Conservation (phyloP, 2,113 vertebrate species). For the Zeus faber region DNA sequence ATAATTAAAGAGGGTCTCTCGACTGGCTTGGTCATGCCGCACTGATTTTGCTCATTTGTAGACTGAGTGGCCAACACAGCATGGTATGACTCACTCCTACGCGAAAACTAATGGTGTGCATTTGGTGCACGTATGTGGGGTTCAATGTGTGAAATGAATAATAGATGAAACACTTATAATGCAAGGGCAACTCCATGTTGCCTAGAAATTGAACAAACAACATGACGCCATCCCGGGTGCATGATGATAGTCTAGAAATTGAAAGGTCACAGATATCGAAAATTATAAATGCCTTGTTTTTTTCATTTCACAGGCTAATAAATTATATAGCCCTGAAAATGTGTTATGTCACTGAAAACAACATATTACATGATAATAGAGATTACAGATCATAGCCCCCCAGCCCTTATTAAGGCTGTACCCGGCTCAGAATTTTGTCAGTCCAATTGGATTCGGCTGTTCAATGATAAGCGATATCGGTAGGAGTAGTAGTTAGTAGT, state of each 20-base stretch:
- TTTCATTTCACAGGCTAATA: not conserved
- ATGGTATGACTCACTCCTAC: slow-evolving; percentile 20
- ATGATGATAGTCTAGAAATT: not conserved
- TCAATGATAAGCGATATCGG: too few relatives aligned
- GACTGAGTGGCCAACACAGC: slow-evolving; percentile 29
- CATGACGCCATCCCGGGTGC: too few relatives aligned
- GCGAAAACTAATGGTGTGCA: slow-evolving; percentile 19
- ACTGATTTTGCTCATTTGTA: slow-evolving; percentile 57
- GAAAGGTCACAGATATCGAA: not conserved
- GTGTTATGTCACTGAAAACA: not conserved
- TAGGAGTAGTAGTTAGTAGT: too few relatives aligned
- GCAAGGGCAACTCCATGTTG: too few relatives aligned
- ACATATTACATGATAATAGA: too few relatives aligned
- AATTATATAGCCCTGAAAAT: not conserved
- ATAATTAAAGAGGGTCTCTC: slow-evolving; percentile 46
- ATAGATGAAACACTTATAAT: not conserved
- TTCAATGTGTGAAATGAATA: not conserved
- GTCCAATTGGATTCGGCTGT: too few relatives aligned
- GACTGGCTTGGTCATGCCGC: slow-evolving; percentile 39
- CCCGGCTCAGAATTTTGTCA: too few relatives aligned
- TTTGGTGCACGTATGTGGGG: not conserved
- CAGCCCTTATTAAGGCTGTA: too few relatives aligned
- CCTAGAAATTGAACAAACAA: too few relatives aligned
- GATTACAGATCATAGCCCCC: too few relatives aligned
- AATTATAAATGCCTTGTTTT: not conserved